These are phyloP conservation scores for Podiceps cristatus DNA, from an alignment of 2,113 vertebrate genomes.

Conservation along the genomic window DNA sequence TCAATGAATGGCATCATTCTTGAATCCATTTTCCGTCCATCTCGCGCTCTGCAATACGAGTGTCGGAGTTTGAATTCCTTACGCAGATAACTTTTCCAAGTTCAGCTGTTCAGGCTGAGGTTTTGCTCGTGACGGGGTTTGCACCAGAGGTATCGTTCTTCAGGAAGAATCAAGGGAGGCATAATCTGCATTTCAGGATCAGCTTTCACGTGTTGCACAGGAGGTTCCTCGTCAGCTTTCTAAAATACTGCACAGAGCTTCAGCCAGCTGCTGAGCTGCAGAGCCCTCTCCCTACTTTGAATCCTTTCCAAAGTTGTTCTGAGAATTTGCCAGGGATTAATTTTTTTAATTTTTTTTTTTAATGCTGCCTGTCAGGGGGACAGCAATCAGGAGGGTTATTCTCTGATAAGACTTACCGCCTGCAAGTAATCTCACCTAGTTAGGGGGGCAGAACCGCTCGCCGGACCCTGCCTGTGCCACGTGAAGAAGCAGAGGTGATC, in stretches of 20 bases:
- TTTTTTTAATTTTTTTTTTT: background rate
- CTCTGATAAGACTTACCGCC: background rate
- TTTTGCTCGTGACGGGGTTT: background rate
- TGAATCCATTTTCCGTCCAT: background rate
- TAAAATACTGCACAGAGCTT: background rate
- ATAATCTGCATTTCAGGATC: background rate
- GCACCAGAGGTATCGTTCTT: constrained; percentile 1
- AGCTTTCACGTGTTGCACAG: constrained; percentile 17
- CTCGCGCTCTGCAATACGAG: background rate
- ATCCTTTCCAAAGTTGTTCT: background rate
- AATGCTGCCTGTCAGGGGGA: background rate
- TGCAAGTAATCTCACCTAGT: background rate
- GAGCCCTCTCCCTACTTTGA: constrained; percentile 39
- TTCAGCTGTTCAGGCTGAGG: constrained; percentile 31
- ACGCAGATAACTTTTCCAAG: background rate
- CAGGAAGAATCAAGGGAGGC: background rate
- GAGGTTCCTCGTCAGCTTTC: constrained; percentile 49
- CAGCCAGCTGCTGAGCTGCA: constrained; percentile 17
- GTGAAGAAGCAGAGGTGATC: fast-evolving
- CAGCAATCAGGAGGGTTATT: background rate
- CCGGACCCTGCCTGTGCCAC: fast-evolving
- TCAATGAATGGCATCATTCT: constrained; percentile 34
- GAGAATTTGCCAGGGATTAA: constrained; percentile 26
- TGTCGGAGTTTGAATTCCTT: background rate
- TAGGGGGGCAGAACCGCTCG: background rate